Conservation (phyloP, 2,113 vertebrate species). For the Esox niger region DNA sequence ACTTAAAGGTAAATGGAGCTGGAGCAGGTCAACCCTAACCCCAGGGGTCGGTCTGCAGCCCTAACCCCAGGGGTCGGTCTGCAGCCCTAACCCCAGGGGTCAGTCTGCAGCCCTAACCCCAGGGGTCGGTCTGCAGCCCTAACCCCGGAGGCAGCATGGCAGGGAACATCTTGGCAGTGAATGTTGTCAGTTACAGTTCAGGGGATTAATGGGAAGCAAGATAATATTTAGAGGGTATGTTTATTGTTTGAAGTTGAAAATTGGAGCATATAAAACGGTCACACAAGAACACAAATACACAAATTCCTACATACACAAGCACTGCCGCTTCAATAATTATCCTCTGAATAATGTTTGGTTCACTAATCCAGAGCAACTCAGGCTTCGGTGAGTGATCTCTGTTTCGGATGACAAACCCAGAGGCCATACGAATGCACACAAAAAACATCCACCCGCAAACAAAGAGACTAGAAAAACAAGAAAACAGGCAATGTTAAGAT, state of each 20-base stretch:
- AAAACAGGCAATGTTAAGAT: not conserved
- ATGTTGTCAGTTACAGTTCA: not conserved
- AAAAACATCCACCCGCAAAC: too few species aligned
- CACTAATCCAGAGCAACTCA: not conserved
- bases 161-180: too few species aligned
- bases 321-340: not conserved
- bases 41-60: not conserved
- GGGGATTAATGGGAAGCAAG: not conserved
- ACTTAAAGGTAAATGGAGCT: constrained; percentile 5
- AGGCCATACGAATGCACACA: too few species aligned
- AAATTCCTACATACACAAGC: not conserved
- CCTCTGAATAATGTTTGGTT: not conserved
- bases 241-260: not conserved
- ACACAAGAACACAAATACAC: not conserved
- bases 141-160: not conserved
- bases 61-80: constrained; percentile 1
- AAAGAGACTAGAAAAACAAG: too few species aligned
- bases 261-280: too few species aligned
- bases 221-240: not conserved
- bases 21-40: not conserved
- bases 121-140: not conserved
- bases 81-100: not conserved
- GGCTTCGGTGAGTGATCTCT: not conserved
- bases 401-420: too few species aligned
- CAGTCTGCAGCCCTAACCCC: constrained; percentile 1